phyloP scores from a whole-genome alignment of 2,888 invertebrate species.

The Hermodice carunculata region DNA sequence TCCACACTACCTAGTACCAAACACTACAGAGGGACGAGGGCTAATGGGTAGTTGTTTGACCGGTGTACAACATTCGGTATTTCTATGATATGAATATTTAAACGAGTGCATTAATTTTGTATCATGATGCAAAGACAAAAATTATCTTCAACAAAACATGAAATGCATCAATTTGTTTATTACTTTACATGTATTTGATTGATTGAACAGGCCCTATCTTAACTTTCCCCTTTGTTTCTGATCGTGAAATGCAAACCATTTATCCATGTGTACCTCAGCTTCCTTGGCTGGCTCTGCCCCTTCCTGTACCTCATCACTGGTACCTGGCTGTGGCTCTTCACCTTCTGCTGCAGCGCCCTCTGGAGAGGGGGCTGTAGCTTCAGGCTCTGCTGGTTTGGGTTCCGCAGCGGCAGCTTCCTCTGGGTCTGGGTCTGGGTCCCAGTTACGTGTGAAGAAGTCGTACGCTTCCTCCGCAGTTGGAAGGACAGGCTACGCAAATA shows the following conservation, averaged over 20 bases:
- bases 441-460: constrained; percentile 71
- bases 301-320: neutral
- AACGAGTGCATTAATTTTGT: too few species aligned
- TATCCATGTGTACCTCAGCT: neutral
- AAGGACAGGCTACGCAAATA: constrained; percentile 31
- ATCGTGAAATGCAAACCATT: neutral
- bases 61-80: too few species aligned
- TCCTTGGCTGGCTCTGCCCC: neutral
- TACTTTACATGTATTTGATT: too few species aligned
- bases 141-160: too few species aligned
- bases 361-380: neutral
- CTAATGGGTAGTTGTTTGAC: too few species aligned
- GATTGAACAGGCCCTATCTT: neutral
- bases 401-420: constrained; percentile 36
- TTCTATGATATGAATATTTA: too few species aligned
- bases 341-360: neutral
- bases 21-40: too few species aligned
- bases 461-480: constrained; percentile 65
- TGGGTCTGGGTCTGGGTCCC: constrained; percentile 58
- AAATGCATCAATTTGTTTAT: too few species aligned
- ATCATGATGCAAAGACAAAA: too few species aligned
- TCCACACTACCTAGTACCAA: too few species aligned
- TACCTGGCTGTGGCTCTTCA: neutral
- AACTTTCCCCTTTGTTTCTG: neutral
- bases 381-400: constrained; percentile 1